phyloP scores from a whole-genome alignment of 2,113 vertebrate species.

The Peucedramus taeniatus region DNA sequence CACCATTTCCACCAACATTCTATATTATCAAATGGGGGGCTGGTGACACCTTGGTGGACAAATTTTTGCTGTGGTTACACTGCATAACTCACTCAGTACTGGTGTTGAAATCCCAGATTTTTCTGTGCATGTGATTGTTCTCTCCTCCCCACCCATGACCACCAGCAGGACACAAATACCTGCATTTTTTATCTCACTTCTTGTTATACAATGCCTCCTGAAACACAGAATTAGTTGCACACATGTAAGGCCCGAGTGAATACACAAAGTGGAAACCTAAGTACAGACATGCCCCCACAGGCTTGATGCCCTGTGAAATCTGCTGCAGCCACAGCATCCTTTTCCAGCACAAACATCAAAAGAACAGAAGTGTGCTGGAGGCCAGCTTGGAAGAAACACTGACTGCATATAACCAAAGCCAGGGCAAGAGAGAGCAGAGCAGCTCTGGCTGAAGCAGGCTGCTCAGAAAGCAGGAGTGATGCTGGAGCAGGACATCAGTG shows the following conservation, averaged over 20 bases:
- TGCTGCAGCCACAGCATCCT: background rate
- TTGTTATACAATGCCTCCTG: background rate
- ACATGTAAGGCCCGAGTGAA: accelerated
- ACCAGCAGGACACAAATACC: background rate
- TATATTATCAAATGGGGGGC: background rate
- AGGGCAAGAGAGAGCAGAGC: background rate
- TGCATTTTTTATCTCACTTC: background rate
- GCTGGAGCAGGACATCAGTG: background rate
- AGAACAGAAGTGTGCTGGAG: background rate
- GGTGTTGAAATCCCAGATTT: background rate
- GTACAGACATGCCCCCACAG: background rate
- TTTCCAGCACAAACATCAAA: background rate
- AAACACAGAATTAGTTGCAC: background rate
- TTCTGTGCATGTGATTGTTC: background rate
- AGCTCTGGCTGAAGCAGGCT: background rate
- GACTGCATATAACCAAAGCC: background rate
- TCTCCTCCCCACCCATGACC: background rate
- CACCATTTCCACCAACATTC: background rate
- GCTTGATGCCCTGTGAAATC: background rate
- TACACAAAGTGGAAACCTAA: background rate
- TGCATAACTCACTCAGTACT: background rate
- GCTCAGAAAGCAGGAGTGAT: background rate
- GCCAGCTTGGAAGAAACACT: background rate
- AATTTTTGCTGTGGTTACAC: background rate
- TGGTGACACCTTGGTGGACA: background rate